Evolutionary conservation across 2,113 vertebrate genomes (phyloP).

Genomic region (Saguinus midas): DNA sequence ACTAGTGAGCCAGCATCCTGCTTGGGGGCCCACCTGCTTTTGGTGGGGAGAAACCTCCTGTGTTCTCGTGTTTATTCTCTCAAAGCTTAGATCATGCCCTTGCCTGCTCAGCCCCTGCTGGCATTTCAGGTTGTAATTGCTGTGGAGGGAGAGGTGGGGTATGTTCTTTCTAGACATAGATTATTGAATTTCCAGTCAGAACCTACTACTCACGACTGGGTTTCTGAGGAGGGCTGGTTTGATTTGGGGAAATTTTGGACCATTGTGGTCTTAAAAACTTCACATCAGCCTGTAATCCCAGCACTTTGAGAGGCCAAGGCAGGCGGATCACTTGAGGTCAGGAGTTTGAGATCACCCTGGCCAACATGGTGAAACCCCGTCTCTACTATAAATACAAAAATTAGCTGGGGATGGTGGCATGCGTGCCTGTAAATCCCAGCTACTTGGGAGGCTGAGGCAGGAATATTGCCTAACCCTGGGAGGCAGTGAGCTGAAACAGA

Average conservation of each 20-base stretch:
- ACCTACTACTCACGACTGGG: not conserved
- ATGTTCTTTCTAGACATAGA: not conserved
- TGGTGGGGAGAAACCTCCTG: not conserved
- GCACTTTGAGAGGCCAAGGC: too few species aligned
- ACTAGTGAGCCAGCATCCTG: not conserved
- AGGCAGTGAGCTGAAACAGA: too few species aligned
- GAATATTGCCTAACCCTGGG: too few species aligned
- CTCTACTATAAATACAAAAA: too few species aligned
- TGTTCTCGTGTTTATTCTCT: not conserved
- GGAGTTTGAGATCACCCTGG: too few species aligned
- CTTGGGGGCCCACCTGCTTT: not conserved
- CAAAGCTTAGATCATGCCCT: not conserved
- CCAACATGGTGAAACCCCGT: too few species aligned
- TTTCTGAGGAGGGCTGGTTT: not conserved
- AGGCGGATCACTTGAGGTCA: too few species aligned
- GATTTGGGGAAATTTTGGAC: not conserved
- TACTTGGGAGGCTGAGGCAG: too few species aligned
- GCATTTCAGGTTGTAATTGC: not conserved
- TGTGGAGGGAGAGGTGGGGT: not conserved
- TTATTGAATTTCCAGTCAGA: not conserved
- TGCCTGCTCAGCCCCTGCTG: too few species aligned
- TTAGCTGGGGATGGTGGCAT: fast-evolving
- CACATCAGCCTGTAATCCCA: too few species aligned
- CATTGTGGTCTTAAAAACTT: not conserved
- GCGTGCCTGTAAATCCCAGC: too few species aligned